Percentiles rank a stretch among this genome's conserved stretches.
Conservation (phyloP, 2,797 vertebrate species). For the Sorex maritimensis region DNA sequence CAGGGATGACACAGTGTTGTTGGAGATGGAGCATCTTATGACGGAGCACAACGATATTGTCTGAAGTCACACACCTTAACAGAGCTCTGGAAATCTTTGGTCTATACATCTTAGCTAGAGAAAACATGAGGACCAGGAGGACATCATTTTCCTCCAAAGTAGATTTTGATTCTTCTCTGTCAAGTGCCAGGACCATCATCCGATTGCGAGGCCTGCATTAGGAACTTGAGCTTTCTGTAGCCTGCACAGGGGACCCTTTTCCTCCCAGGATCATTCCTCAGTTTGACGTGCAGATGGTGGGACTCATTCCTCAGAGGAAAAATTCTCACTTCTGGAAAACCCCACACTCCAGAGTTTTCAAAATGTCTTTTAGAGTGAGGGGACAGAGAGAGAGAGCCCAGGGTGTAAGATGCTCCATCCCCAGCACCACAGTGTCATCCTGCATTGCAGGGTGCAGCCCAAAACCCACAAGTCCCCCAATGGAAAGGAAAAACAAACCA, state of each 20-base stretch:
- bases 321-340: background rate
- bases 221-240: background rate
- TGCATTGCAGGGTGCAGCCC: too few relatives aligned
- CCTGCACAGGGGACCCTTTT: background rate
- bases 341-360: background rate
- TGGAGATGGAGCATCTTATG: too few relatives aligned
- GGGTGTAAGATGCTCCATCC: too few relatives aligned
- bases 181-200: background rate
- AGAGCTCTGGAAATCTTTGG: background rate
- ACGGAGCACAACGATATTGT: background rate
- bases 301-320: background rate
- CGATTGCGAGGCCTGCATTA: background rate
- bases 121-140: background rate
- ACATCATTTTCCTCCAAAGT: slow-evolving; percentile 25
- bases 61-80: background rate
- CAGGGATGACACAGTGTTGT: too few relatives aligned
- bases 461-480: too few relatives aligned
- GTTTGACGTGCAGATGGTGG: background rate
- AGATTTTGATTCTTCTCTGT: background rate
- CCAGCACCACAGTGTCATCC: too few relatives aligned
- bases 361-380: slow-evolving; percentile 23
- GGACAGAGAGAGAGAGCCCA: too few relatives aligned
- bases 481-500: too few relatives aligned
- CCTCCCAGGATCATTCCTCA: background rate
- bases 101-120: background rate